Evolutionary conservation across 2,888 invertebrate genomes (phyloP).

Genomic region (Noctua pronuba): DNA sequence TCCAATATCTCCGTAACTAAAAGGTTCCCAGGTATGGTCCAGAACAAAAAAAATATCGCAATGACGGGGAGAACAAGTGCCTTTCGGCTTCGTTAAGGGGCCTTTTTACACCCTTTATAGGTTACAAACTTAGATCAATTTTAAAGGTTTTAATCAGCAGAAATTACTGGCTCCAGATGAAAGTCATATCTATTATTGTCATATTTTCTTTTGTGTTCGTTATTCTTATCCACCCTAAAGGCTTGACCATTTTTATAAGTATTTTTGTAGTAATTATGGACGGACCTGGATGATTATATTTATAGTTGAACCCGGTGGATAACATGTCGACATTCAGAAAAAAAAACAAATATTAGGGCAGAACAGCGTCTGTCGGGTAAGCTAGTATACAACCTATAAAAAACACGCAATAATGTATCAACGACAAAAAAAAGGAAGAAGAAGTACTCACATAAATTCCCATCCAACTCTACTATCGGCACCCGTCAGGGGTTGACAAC

Average conservation of each 20-base stretch:
- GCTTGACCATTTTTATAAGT: neutral
- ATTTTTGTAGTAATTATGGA: neutral
- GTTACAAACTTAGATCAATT: no score
- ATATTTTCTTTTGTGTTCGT: neutral
- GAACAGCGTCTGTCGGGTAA: neutral
- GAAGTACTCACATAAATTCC: constrained; percentile 13
- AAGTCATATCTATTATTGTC: neutral
- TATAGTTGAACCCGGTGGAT: neutral
- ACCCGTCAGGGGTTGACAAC: constrained; percentile 75
- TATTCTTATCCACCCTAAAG: neutral
- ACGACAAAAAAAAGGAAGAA: constrained; percentile 8
- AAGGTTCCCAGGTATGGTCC: no score
- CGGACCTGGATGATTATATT: neutral
- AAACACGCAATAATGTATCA: neutral
- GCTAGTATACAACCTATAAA: neutral
- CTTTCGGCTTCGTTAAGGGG: no score
- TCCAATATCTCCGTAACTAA: no score
- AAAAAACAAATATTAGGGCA: neutral
- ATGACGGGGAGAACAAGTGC: no score
- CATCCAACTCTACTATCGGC: constrained; percentile 54
- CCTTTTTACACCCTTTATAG: no score
- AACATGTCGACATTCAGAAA: neutral
- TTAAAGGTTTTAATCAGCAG: neutral
- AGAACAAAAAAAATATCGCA: no score
- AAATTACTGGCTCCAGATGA: neutral